Percentiles rank a stretch among this genome's conserved stretches.
Conservation (phyloP, 2,113 vertebrate genomes). For the Rhea pennata region DNA sequence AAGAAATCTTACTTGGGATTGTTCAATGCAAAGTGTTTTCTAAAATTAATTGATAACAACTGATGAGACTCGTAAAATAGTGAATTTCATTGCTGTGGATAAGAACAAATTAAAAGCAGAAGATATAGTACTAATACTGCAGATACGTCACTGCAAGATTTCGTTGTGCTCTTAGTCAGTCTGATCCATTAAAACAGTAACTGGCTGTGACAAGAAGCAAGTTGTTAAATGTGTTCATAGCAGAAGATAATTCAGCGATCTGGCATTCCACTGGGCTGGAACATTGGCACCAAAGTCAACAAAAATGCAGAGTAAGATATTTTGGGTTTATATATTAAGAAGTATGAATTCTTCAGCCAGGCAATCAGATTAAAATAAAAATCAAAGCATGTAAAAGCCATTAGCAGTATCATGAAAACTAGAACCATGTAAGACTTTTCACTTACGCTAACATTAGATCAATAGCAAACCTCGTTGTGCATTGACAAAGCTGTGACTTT, state of each 20-base stretch:
- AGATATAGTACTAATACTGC: not conserved
- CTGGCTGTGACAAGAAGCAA: not conserved
- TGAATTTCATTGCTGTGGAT: constrained; percentile 16
- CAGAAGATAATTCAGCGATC: not conserved
- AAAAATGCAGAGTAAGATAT: not conserved
- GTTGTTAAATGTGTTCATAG: not conserved
- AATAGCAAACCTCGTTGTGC: not conserved
- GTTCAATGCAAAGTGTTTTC: not conserved
- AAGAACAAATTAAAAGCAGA: not conserved
- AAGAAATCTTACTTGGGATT: not conserved
- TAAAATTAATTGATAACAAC: not conserved
- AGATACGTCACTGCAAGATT: not conserved
- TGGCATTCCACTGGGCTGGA: not conserved
- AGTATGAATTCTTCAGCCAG: not conserved
- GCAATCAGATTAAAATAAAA: not conserved
- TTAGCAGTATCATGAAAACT: not conserved
- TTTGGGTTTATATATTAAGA: not conserved
- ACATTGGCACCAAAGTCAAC: not conserved
- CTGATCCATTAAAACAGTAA: not conserved
- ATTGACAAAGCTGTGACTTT: not conserved
- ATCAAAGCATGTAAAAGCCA: not conserved
- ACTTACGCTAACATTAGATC: not conserved
- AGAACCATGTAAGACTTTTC: not conserved
- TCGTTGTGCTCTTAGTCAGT: not conserved
- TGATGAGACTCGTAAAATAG: not conserved